phyloP scores from a whole-genome alignment of 2,113 vertebrate genomes.

The Chiloscyllium plagiosum region DNA sequence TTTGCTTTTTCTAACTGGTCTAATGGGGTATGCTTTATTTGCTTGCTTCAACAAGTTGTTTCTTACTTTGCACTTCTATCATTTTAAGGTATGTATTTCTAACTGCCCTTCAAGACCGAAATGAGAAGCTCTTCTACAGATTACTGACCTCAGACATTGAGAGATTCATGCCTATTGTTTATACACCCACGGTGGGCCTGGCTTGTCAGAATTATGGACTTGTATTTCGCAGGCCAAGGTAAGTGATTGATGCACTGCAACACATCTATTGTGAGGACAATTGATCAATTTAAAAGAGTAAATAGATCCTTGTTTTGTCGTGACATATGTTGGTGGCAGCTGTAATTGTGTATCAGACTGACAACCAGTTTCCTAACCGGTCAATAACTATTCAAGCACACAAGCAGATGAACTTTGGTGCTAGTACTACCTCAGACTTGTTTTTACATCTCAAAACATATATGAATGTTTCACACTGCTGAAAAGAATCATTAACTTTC shows the following conservation, averaged over 20 bases:
- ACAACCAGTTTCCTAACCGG: not conserved
- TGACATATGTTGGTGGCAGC: too few relatives aligned
- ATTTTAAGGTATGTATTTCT: slow-evolving; percentile 82
- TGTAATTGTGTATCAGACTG: too few relatives aligned
- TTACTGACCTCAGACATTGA: slow-evolving; percentile 80
- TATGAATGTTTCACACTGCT: not conserved
- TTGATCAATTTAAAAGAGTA: not conserved
- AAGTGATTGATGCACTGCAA: slow-evolving; percentile 45
- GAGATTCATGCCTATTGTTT: slow-evolving; percentile 93
- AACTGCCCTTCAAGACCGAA: slow-evolving; percentile 90
- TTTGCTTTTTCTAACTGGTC: not conserved
- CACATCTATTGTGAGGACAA: not conserved
- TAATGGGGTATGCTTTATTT: not conserved
- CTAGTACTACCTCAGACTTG: not conserved
- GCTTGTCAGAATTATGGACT: slow-evolving; percentile 92
- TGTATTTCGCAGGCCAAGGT: slow-evolving; percentile 86
- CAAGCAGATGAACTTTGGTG: not conserved
- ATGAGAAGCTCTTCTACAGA: slow-evolving; percentile 93
- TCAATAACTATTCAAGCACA: not conserved
- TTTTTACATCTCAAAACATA: not conserved
- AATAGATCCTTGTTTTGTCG: not conserved
- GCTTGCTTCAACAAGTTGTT: not conserved
- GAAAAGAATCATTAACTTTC: not conserved
- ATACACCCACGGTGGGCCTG: slow-evolving; percentile 89
- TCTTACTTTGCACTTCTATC: slow-evolving; percentile 39